Evolutionary conservation across 2,113 vertebrate genomes (phyloP).

Genomic region (Chloebia gouldiae): DNA sequence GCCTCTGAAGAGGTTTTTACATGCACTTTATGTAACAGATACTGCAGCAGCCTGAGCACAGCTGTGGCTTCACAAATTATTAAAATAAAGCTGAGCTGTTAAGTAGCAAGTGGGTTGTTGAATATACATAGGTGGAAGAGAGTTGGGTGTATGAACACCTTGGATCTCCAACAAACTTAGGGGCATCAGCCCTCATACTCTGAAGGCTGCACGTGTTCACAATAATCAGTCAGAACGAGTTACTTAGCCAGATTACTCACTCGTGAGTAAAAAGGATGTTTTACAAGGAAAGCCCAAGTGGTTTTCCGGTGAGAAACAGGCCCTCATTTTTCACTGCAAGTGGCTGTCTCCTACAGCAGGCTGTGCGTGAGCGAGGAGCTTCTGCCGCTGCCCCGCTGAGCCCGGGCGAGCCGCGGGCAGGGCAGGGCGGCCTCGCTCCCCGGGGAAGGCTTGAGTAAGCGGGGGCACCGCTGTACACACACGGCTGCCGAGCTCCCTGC

Average conservation of each 20-base stretch:
- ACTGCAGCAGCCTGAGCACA: neutral
- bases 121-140: neutral
- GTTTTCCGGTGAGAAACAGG: neutral
- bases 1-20: neutral
- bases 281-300: neutral
- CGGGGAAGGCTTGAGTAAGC: neutral
- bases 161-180: neutral
- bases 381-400: neutral
- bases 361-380: accelerated
- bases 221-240: neutral
- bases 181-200: neutral
- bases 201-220: neutral
- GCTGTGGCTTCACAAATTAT: neutral
- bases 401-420: neutral
- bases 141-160: accelerated
- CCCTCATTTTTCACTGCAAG: neutral
- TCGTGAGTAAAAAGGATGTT: neutral
- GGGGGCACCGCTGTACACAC: neutral
- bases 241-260: neutral
- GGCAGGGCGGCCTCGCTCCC: neutral
- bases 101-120: neutral
- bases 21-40: neutral
- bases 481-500: neutral
- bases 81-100: neutral
- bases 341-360: neutral